A percentile compares a stretch with the other conserved stretches of the same genome.
phyloP scores from a whole-genome alignment of 2,797 vertebrate genomes.

The Catharus ustulatus region DNA sequence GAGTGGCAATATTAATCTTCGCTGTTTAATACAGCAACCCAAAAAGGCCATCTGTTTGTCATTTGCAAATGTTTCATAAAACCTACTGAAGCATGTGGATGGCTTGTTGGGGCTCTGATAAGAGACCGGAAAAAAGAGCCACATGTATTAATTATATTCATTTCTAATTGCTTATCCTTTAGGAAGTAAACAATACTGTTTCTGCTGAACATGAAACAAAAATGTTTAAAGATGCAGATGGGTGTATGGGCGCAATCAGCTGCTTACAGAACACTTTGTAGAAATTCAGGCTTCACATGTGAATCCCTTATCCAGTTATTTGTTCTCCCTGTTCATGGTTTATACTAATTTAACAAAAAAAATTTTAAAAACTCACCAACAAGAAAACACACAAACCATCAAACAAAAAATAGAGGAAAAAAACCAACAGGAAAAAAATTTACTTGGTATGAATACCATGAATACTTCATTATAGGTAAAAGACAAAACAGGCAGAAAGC shows the following conservation, averaged over 20 bases:
- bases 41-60: conserved; percentile 59
- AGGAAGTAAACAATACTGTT: conserved; percentile 52
- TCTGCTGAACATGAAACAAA: conserved; percentile 9
- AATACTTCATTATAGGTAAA: background rate
- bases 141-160: background rate
- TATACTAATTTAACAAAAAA: background rate
- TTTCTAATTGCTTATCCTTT: conserved; percentile 35
- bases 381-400: background rate
- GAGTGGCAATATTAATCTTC: conserved; percentile 36
- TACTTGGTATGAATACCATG: background rate
- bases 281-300: background rate
- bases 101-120: conserved; percentile 5
- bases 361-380: background rate
- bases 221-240: conserved; percentile 47
- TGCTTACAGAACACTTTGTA: background rate
- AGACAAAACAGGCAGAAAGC: background rate
- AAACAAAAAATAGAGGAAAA: background rate
- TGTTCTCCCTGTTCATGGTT: background rate
- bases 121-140: background rate
- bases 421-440: background rate
- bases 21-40: conserved; percentile 26
- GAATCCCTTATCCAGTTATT: background rate
- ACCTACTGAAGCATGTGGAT: conserved; percentile 25
- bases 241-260: conserved; percentile 23
- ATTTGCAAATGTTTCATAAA: conserved; percentile 50